These are phyloP conservation scores for Carassius auratus DNA, from an alignment of 2,113 vertebrate genomes.

Conservation along the genomic window DNA sequence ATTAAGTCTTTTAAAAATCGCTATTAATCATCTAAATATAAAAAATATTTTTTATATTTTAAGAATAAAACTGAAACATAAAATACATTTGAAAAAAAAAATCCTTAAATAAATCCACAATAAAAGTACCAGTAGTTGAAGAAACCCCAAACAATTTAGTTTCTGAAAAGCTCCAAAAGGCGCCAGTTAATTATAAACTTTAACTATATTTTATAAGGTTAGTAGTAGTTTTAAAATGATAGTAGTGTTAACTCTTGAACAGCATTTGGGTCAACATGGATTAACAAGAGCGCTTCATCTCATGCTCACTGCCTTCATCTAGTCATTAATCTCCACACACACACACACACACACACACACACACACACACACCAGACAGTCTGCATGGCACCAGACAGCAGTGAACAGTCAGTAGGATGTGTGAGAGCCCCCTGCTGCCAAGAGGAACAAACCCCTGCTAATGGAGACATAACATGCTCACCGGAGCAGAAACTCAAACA, in stretches of 20 bases:
- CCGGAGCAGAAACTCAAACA: slow-evolving; percentile 81
- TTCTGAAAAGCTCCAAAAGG: no score
- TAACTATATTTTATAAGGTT: no score
- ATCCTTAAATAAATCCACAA: neutral
- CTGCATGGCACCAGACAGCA: slow-evolving; percentile 82
- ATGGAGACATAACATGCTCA: slow-evolving; percentile 82
- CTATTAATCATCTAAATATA: neutral
- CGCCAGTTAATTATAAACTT: no score
- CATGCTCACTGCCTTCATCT: slow-evolving; percentile 14
- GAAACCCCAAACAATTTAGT: no score
- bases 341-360: slow-evolving; percentile 36
- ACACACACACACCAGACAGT: slow-evolving; percentile 59
- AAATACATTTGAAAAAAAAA: neutral
- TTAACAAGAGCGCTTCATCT: slow-evolving; percentile 21
- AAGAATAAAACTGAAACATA: neutral
- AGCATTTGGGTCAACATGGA: slow-evolving; percentile 7
- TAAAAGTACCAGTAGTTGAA: no score
- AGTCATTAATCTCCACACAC: slow-evolving; percentile 46
- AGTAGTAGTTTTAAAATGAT: no score
- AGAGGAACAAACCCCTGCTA: slow-evolving; percentile 79
- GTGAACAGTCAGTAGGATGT: slow-evolving; percentile 73
- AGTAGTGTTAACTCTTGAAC: neutral
- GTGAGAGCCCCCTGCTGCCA: slow-evolving; percentile 80
- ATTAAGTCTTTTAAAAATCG: neutral
- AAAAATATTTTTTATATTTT: neutral